These are phyloP conservation scores for Elegia similella DNA, from an alignment of 2,888 invertebrate genomes.

Conservation along the genomic window DNA sequence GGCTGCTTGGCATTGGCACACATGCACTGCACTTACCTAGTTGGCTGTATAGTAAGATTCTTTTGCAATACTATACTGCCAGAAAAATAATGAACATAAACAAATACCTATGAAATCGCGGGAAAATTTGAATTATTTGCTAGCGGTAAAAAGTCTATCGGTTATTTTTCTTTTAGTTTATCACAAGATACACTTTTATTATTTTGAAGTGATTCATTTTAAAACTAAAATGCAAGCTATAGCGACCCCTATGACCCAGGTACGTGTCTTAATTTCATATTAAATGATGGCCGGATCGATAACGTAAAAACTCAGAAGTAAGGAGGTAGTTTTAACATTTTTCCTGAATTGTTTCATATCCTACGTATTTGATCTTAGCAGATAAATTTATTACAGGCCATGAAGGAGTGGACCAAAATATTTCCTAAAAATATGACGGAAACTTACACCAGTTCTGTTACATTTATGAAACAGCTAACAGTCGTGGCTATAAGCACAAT, in stretches of 20 bases:
- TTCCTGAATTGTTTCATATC: not conserved
- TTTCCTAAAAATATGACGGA: conserved; percentile 58
- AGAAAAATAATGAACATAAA: not conserved
- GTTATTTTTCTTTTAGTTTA: too few species aligned
- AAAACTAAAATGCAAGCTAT: conserved; percentile 39
- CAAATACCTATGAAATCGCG: too few species aligned
- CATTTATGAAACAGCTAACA: conserved; percentile 68
- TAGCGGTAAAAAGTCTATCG: too few species aligned
- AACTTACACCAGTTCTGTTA: conserved; percentile 60
- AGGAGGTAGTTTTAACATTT: too few species aligned
- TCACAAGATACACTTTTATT: too few species aligned
- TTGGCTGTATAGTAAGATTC: not conserved
- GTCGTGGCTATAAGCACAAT: conserved; percentile 60
- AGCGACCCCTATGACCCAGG: conserved; percentile 40
- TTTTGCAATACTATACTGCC: not conserved
- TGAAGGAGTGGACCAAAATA: conserved; percentile 55
- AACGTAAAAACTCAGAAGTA: too few species aligned
- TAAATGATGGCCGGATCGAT: not conserved
- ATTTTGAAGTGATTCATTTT: not conserved
- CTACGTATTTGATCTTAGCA: not conserved
- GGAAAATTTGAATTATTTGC: not conserved
- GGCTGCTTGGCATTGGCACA: too few species aligned
- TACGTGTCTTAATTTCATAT: conserved; percentile 10
- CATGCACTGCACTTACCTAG: too few species aligned
- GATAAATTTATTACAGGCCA: conserved; percentile 36